Base-by-base conservation (phyloP, 2,797 vertebrate genomes). In the Poeciliopsis gracilis region DNA sequence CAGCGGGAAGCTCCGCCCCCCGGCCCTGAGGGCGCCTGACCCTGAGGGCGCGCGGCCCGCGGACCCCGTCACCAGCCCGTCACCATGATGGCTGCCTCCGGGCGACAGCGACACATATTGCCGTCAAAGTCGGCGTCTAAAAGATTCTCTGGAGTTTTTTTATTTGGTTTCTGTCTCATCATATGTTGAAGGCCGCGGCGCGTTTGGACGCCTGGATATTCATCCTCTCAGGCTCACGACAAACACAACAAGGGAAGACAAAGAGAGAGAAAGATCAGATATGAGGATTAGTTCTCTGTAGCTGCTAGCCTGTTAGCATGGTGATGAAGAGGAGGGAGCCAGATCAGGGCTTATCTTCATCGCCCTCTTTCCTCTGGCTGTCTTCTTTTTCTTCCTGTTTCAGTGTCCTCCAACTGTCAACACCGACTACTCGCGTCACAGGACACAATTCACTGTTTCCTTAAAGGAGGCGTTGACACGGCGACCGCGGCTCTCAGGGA, bases 381-480 rank as follows among this genome's bases (percentile, higher is more conserved):
- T 30, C n/a, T 71, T n/a, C 33, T 13, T n/a, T 20, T 73, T 13
- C 16, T 8, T 73, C 47, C 33, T 36, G 2, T 53, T 12, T 38
- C 63, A 2, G 63, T 73, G 18, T 51, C 28, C 47, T 53, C 47
- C 47, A 73, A 73, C 72, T 73, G 72, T 73, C 72, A 73, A 23
- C 30, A 25, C 30, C 47, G 33, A 25, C 47, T 53, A 25, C 11
- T 25, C 20, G 18, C 47, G 33, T 53, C 71, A 38, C 30, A 38
- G 71, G 33, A 73, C 71, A 66, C 36, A 23, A 41, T 23, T 38
- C 61, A 1, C 63, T 11, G 0, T 11, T 66, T 12, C 63, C 63
- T 25, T 66, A 11, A 5, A 53, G 47, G 30, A 73, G 30, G 53
- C 20, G 33, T 38, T 23, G 45, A 47, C n/a, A 1, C 41, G 15